phyloP scores from a whole-genome alignment of 30 jellyfish, hydroid and myxozoan species.

The Nemopilema nomurai region DNA sequence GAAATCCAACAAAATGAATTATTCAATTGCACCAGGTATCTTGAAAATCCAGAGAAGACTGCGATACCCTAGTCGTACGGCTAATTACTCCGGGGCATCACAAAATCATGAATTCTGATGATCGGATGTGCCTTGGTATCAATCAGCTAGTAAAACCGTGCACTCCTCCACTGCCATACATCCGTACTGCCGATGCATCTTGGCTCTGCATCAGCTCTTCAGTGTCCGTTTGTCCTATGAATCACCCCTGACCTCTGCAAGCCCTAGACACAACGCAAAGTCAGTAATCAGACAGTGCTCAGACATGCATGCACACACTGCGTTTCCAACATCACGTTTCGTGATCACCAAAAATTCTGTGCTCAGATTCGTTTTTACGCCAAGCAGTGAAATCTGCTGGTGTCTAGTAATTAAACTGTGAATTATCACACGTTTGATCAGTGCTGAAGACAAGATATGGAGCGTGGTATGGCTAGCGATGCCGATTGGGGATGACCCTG shows the following conservation, averaged over 20 bases:
- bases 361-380: neutral
- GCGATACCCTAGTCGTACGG: neutral
- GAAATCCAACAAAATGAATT: slow-evolving; percentile 25
- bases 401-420: neutral
- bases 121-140: neutral
- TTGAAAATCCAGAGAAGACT: neutral
- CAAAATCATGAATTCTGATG: neutral
- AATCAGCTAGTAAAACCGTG: neutral
- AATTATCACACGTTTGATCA: neutral
- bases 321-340: neutral
- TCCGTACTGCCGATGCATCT: slow-evolving; percentile 16
- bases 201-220: slow-evolving; percentile 4
- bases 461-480: neutral
- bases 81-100: neutral
- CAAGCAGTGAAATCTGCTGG: neutral
- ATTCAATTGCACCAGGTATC: slow-evolving; percentile 40
- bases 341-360: neutral
- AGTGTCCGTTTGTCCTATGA: slow-evolving; percentile 41
- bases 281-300: slow-evolving; percentile 28
- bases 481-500: slow-evolving; percentile 59
- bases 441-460: neutral
- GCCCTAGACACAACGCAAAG: slow-evolving; percentile 50
- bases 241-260: slow-evolving; percentile 70
- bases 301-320: slow-evolving; percentile 27
- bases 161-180: neutral